These are phyloP conservation scores for Mystacides longicornis DNA, from an alignment of 2,888 invertebrate genomes.

Conservation along the genomic window DNA sequence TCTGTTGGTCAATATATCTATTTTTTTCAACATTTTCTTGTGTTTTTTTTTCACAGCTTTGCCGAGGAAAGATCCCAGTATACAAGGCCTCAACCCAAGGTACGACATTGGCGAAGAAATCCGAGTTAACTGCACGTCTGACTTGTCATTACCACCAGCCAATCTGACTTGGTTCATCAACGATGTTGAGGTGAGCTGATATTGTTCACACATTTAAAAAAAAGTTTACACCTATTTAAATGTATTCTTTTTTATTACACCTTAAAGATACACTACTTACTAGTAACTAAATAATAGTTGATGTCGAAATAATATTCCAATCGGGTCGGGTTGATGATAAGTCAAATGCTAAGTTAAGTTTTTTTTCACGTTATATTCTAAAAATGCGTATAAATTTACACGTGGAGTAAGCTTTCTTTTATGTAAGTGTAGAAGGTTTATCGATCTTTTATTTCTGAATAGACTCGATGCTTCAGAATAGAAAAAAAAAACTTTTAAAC, in stretches of 20 bases:
- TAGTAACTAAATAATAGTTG: too few species aligned
- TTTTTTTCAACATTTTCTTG: constrained; percentile 2
- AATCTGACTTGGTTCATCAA: constrained; percentile 22
- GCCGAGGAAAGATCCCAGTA: constrained; percentile 21
- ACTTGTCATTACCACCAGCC: constrained; percentile 19
- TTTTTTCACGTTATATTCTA: too few species aligned
- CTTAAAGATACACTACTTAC: too few species aligned
- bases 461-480: too few species aligned
- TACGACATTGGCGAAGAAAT: constrained; percentile 22
- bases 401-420: too few species aligned
- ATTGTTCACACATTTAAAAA: background rate
- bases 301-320: background rate
- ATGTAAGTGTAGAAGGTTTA: too few species aligned
- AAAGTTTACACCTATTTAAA: too few species aligned
- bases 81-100: constrained; percentile 18
- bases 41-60: constrained; percentile 16
- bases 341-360: too few species aligned
- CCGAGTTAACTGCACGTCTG: constrained; percentile 23
- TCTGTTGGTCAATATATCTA: background rate
- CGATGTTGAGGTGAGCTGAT: constrained; percentile 20
- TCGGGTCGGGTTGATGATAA: too few species aligned
- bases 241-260: background rate
- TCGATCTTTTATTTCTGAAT: too few species aligned
- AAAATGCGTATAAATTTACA: too few species aligned
- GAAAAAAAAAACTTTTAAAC: too few species aligned